Conservation (phyloP, 2,888 invertebrate genomes). For the Caenorhabditis parvicauda region DNA sequence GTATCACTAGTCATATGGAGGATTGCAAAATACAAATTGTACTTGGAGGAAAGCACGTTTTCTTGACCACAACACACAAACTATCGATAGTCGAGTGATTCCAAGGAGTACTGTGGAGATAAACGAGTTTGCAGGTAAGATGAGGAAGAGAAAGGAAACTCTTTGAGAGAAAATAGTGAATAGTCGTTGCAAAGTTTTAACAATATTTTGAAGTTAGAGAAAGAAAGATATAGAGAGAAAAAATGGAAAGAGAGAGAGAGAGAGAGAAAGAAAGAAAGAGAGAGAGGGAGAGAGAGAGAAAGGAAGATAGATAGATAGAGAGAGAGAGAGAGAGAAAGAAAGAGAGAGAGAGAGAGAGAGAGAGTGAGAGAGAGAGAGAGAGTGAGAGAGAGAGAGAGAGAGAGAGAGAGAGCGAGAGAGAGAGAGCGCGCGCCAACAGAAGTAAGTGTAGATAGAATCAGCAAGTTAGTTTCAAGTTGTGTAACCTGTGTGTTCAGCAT, state of each 20-base stretch:
- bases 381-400: conserved; percentile 1
- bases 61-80: too few relatives aligned
- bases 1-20: neutral
- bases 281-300: neutral
- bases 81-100: neutral
- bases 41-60: too few relatives aligned
- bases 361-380: conserved; percentile 4
- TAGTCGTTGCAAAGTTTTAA: conserved; percentile 5
- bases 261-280: neutral
- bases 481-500: too few relatives aligned
- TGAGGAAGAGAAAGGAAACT: neutral
- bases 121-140: conserved; percentile 10
- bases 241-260: conserved; percentile 5
- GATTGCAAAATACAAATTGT: neutral
- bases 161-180: neutral
- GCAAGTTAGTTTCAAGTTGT: too few relatives aligned
- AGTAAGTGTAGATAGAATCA: too few relatives aligned
- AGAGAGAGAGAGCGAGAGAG: neutral
- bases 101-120: neutral
- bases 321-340: conserved; percentile 4
- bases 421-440: neutral
- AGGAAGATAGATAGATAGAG: neutral
- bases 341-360: conserved; percentile 8
- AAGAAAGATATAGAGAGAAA: conserved; percentile 9
- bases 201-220: conserved; percentile 10